Percentiles rank a stretch among this genome's conserved stretches.
phyloP scores from a whole-genome alignment of 2,797 vertebrate genomes.

The Silurus aristotelis region DNA sequence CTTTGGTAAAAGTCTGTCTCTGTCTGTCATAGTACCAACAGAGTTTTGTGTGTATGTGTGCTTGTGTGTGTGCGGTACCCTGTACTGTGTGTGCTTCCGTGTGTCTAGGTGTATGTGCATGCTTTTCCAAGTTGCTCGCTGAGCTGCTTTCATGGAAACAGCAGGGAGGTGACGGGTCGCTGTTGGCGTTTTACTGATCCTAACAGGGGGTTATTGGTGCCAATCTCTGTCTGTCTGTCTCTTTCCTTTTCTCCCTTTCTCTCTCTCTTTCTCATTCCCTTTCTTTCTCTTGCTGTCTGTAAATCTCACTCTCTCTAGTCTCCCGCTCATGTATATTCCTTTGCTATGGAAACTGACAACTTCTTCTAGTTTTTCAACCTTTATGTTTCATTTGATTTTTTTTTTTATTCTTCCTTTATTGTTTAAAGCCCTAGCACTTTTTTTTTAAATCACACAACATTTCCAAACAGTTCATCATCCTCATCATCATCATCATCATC shows the following conservation, averaged over 20 bases:
- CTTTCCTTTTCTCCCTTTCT: not conserved
- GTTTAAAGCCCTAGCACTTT: not conserved
- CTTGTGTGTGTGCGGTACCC: not conserved
- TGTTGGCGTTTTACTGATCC: constrained; percentile 24
- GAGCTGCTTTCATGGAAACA: constrained; percentile 39
- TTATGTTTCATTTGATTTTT: not conserved
- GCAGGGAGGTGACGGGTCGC: constrained; percentile 35
- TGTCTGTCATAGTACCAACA: not conserved
- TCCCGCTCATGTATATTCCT: not conserved
- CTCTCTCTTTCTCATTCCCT: not conserved
- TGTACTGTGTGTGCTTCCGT: constrained; percentile 1
- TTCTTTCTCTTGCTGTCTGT: not conserved
- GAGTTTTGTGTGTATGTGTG: not conserved
- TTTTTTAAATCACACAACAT: not conserved
- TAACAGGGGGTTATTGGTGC: constrained; percentile 30
- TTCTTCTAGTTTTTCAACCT: not conserved
- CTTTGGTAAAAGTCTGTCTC: not conserved
- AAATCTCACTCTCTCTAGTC: not conserved
- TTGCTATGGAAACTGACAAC: not conserved
- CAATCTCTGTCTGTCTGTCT: constrained; percentile 32
- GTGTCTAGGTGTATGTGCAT: constrained; percentile 12
- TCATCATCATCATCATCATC: too few relatives aligned
- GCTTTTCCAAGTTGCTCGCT: constrained; percentile 30
- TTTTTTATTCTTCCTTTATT: too few relatives aligned
- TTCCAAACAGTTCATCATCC: not conserved